phyloP scores from a whole-genome alignment of 2,113 vertebrate species.

The Glaucidium brasilianum region DNA sequence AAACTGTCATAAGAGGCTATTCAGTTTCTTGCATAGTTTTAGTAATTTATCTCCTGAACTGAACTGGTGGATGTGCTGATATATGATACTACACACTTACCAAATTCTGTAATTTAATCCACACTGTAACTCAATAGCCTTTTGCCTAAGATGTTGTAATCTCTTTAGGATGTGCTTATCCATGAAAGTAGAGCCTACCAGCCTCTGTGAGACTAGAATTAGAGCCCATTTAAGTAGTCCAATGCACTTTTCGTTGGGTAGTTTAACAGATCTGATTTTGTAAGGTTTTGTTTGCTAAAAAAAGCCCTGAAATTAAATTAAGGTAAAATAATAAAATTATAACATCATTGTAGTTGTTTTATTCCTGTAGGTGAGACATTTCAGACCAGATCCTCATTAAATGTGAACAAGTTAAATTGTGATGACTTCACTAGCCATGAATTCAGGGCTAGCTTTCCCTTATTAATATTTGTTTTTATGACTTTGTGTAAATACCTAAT shows the following conservation, averaged over 20 bases:
- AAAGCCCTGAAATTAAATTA: neutral
- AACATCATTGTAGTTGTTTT: neutral
- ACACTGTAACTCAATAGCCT: slow-evolving; percentile 47
- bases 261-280: neutral
- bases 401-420: neutral
- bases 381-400: neutral
- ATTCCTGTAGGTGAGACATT: neutral
- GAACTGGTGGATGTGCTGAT: slow-evolving; percentile 47
- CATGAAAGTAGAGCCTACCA: slow-evolving; percentile 48
- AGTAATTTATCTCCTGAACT: slow-evolving; percentile 46
- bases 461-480: neutral
- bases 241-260: neutral
- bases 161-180: slow-evolving; percentile 65
- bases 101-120: slow-evolving; percentile 63
- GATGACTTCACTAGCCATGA: neutral
- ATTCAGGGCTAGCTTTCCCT: neutral
- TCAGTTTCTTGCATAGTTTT: slow-evolving; percentile 47
- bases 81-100: slow-evolving; percentile 33
- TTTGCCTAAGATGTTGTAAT: slow-evolving; percentile 59
- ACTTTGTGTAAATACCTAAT: neutral
- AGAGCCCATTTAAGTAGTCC: neutral
- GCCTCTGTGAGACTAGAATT: neutral
- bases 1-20: slow-evolving; percentile 28
- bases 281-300: neutral
- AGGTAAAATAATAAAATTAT: neutral